Percentiles rank a stretch among this genome's conserved stretches.
phyloP scores from a whole-genome alignment of 2,888 invertebrate genomes.

The Drosophila kuntzei region DNA sequence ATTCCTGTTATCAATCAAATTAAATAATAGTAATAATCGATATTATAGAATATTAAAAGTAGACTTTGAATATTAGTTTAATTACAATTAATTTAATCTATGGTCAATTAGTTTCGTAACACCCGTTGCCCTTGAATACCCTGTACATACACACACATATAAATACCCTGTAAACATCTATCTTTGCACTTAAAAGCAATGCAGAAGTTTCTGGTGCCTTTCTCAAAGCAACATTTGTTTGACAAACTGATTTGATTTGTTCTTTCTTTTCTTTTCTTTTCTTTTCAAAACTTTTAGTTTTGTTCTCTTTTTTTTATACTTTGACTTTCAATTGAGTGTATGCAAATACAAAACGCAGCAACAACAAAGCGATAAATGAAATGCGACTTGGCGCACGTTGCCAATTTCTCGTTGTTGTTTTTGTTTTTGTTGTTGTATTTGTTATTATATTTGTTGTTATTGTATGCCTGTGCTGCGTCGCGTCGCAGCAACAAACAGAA shows the following conservation, averaged over 20 bases:
- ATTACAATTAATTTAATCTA: neutral
- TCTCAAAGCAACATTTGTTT: constrained; percentile 12
- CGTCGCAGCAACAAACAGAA: constrained; percentile 33
- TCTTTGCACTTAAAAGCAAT: constrained; percentile 4
- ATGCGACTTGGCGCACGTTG: constrained; percentile 40
- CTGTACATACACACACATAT: neutral
- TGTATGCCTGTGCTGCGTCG: neutral
- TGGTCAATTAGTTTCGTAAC: neutral
- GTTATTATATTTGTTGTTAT: neutral
- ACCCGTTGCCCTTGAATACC: neutral
- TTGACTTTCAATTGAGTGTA: constrained; percentile 9
- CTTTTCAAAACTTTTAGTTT: constrained; percentile 2
- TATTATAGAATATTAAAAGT: too few relatives aligned
- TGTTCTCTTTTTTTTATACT: neutral
- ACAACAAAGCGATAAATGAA: constrained; percentile 20
- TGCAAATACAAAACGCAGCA: constrained; percentile 19
- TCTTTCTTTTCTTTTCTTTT: constrained; percentile 1
- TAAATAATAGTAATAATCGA: too few relatives aligned
- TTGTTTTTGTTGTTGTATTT: neutral
- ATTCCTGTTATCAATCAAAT: too few relatives aligned
- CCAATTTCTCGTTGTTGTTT: constrained; percentile 15
- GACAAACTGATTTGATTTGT: constrained; percentile 18
- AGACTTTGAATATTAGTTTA: too few relatives aligned
- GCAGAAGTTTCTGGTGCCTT: constrained; percentile 4
- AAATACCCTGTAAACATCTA: neutral